Conservation (phyloP, 2,113 vertebrate species). For the Coturnix japonica region DNA sequence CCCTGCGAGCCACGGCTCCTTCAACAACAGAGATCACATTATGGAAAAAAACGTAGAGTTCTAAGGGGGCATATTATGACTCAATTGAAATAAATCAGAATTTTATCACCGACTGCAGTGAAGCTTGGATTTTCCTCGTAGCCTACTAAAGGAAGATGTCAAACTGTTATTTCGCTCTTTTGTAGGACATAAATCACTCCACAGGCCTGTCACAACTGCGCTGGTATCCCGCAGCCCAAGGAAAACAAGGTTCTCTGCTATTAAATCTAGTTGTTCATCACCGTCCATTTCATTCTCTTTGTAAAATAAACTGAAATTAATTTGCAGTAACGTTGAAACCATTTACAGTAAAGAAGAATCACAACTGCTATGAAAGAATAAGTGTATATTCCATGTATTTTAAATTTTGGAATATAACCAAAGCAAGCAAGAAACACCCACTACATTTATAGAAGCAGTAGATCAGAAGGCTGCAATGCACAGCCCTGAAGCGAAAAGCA, state of each 20-base stretch:
- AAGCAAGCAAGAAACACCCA: background rate
- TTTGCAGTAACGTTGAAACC: background rate
- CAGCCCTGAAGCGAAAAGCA: background rate
- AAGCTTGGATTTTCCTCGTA: background rate
- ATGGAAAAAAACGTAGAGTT: background rate
- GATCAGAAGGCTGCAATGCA: background rate
- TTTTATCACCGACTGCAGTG: slow-evolving; percentile 36
- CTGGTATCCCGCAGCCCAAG: background rate
- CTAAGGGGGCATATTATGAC: background rate
- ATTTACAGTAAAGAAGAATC: background rate
- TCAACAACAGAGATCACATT: background rate
- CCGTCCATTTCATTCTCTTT: background rate
- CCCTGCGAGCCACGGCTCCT: background rate
- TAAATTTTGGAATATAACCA: slow-evolving; percentile 3
- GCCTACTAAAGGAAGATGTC: background rate
- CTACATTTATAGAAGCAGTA: background rate
- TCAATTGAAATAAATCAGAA: slow-evolving; percentile 21
- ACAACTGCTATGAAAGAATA: background rate
- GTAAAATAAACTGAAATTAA: background rate
- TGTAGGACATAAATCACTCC: background rate
- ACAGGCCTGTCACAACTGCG: background rate
- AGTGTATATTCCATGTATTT: background rate
- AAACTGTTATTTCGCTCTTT: slow-evolving; percentile 26
- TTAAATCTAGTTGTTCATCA: background rate
- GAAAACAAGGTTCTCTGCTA: background rate